A percentile compares a stretch with the other conserved stretches of the same genome.
These are phyloP conservation scores for Drosophila merina DNA, from an alignment of 2,888 invertebrate species.

Conservation along the genomic window DNA sequence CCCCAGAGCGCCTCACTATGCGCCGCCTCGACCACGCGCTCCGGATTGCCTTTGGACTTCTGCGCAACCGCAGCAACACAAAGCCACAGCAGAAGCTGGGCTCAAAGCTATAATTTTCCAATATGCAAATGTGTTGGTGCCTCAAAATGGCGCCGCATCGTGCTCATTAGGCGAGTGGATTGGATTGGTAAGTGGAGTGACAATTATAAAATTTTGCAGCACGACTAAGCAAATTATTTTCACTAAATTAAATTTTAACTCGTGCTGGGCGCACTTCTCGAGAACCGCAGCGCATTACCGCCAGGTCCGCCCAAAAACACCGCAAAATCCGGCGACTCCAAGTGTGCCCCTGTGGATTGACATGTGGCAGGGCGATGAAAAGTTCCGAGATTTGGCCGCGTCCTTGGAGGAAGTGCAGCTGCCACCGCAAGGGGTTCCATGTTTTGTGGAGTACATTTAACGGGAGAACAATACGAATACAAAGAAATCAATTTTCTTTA, in stretches of 20 bases:
- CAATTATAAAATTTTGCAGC: constrained; percentile 77
- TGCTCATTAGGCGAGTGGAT: constrained; percentile 39
- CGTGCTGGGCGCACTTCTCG: constrained; percentile 80
- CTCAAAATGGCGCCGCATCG: constrained; percentile 69
- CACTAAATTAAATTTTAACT: constrained; percentile 81
- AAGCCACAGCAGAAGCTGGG: constrained; percentile 59
- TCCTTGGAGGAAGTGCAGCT: constrained; percentile 51
- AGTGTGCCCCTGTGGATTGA: constrained; percentile 66
- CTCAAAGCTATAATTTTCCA: constrained; percentile 71
- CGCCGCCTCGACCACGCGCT: constrained; percentile 76
- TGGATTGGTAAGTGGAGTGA: constrained; percentile 52
- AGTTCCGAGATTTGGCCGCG: constrained; percentile 36
- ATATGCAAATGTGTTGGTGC: constrained; percentile 74
- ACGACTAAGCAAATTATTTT: constrained; percentile 80
- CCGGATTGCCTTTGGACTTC: constrained; percentile 58
- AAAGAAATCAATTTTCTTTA: constrained; percentile 28
- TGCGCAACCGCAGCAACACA: constrained; percentile 76
- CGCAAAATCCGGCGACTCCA: constrained; percentile 33
- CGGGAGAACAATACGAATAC: constrained; percentile 27
- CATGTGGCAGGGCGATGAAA: constrained; percentile 64
- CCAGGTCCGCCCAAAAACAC: constrained; percentile 41
- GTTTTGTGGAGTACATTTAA: constrained; percentile 23
- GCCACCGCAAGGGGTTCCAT: constrained; percentile 19
- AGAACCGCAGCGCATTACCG: constrained; percentile 24
- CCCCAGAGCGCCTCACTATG: constrained; percentile 82